Evolutionary conservation across 2,113 vertebrate genomes (phyloP).

Genomic region (Clupea harengus): DNA sequence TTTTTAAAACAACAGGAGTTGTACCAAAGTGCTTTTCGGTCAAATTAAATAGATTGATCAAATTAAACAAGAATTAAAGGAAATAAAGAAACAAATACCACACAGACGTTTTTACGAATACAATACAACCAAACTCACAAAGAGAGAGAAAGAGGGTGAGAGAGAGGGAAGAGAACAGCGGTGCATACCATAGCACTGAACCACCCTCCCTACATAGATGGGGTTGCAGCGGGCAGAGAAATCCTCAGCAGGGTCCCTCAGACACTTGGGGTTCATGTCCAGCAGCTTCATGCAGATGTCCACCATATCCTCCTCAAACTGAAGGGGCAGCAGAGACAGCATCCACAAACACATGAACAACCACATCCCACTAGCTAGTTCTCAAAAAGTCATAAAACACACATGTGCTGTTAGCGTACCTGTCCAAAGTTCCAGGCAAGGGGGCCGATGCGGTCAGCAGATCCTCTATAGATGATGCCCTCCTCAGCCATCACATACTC

Average conservation of each 20-base stretch:
- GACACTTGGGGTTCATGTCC: constrained; percentile 73
- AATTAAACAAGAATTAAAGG: too few relatives aligned
- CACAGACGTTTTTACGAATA: too few relatives aligned
- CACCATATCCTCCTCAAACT: constrained; percentile 85
- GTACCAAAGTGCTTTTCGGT: too few relatives aligned
- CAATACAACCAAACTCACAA: too few relatives aligned
- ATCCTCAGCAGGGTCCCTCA: constrained; percentile 63
- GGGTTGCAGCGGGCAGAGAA: constrained; percentile 74
- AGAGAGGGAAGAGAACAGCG: neutral
- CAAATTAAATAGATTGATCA: too few relatives aligned
- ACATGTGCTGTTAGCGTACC: constrained; percentile 55
- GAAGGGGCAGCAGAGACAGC: constrained; percentile 7
- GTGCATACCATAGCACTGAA: constrained; percentile 87
- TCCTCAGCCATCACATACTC: constrained; percentile 84
- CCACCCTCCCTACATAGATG: constrained; percentile 77
- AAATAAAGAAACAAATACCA: too few relatives aligned
- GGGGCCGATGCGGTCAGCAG: constrained; percentile 52
- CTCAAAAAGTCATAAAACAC: neutral
- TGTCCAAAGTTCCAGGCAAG: constrained; percentile 80
- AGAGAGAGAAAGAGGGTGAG: neutral
- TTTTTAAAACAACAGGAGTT: too few relatives aligned
- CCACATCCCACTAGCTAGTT: neutral
- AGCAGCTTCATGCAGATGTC: constrained; percentile 79
- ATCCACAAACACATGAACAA: neutral
- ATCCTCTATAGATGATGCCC: constrained; percentile 77